Evolutionary conservation across 2,797 vertebrate species (phyloP).

Genomic region (Apogon hyalosoma): DNA sequence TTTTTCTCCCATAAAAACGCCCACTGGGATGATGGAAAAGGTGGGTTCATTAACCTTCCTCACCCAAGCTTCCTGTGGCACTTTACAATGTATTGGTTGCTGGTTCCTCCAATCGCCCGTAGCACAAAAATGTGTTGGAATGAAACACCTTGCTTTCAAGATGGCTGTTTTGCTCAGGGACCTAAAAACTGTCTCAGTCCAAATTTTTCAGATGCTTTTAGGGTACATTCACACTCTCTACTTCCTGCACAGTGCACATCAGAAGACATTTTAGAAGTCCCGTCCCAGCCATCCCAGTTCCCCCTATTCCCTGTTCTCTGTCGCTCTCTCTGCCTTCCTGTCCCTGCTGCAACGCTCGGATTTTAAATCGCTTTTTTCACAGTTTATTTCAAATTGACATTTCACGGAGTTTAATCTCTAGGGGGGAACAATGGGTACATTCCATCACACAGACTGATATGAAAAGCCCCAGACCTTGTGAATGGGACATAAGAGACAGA

Average conservation of each 20-base stretch:
- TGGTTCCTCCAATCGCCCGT: conserved; percentile 52
- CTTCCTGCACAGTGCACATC: conserved; percentile 27
- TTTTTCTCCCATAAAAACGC: conserved; percentile 75
- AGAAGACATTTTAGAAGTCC: conserved; percentile 23
- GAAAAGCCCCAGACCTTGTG: conserved; percentile 61
- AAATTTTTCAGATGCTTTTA: conserved; percentile 40
- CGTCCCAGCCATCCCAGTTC: not conserved
- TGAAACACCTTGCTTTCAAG: conserved; percentile 58
- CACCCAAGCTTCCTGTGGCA: conserved; percentile 72
- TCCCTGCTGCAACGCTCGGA: conserved; percentile 26
- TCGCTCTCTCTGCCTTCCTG: conserved; percentile 10
- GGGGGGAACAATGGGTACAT: conserved; percentile 66
- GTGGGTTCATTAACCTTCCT: conserved; percentile 82
- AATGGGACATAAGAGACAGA: conserved; percentile 62
- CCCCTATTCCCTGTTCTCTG: conserved; percentile 10
- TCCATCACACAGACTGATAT: conserved; percentile 66
- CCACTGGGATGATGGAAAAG: conserved; percentile 76
- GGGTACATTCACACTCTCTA: conserved; percentile 34
- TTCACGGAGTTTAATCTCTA: conserved; percentile 74
- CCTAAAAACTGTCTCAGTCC: conserved; percentile 44
- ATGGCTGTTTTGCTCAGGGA: conserved; percentile 57
- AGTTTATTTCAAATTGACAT: conserved; percentile 78
- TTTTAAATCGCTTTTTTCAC: conserved; percentile 51
- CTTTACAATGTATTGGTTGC: conserved; percentile 69
- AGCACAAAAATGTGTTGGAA: conserved; percentile 53